These are phyloP conservation scores for Tapirus terrestris DNA, from an alignment of 2,113 vertebrate species.

Conservation along the genomic window DNA sequence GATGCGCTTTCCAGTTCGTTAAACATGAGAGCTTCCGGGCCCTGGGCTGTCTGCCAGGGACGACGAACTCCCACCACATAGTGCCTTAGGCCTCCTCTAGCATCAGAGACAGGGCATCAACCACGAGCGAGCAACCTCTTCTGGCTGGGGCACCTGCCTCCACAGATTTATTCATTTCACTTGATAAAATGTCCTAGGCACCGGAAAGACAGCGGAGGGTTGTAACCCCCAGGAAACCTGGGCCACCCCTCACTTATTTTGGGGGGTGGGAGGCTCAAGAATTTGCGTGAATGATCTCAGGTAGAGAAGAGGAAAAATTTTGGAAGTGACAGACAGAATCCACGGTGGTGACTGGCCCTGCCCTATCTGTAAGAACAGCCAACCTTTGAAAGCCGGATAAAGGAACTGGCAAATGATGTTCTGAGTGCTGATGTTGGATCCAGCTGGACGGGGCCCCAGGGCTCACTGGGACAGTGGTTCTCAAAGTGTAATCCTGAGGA, in stretches of 20 bases:
- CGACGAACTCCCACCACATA: no score
- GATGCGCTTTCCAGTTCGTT: background rate
- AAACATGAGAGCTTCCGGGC: background rate
- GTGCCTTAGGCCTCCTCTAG: background rate
- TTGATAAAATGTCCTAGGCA: background rate
- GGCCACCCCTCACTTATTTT: background rate
- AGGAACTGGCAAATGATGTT: background rate
- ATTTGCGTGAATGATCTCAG: background rate
- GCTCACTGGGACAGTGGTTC: background rate
- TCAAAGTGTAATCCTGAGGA: background rate
- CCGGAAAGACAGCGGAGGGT: background rate
- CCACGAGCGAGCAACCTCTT: background rate
- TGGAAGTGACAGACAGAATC: background rate
- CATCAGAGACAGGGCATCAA: background rate
- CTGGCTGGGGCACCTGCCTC: background rate
- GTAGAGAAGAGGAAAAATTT: background rate
- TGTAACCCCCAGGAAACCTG: background rate
- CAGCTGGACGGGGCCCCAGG: no score
- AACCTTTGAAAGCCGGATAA: background rate
- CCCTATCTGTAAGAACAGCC: background rate
- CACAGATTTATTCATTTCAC: background rate
- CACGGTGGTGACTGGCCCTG: background rate
- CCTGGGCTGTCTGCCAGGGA: background rate
- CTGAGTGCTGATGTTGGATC: background rate
- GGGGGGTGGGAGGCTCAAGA: background rate